Percentiles rank a stretch among this genome's conserved stretches.
These are phyloP conservation scores for Cyclophora punctaria DNA, from an alignment of 2,888 invertebrate genomes.

Conservation along the genomic window DNA sequence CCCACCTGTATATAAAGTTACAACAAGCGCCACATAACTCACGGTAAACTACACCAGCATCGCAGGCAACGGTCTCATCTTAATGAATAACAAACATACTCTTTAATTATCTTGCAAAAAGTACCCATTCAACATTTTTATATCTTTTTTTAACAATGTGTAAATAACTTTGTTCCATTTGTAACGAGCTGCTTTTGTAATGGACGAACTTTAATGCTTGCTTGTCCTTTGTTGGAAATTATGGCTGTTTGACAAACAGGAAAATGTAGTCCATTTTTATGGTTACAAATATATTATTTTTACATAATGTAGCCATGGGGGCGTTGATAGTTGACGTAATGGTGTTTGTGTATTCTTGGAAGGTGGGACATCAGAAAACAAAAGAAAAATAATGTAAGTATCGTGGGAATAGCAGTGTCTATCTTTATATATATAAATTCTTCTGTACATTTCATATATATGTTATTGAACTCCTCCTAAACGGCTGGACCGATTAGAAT, in stretches of 20 bases:
- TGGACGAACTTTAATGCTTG: constrained; percentile 9
- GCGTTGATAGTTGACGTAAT: too few relatives aligned
- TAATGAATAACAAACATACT: constrained; percentile 33
- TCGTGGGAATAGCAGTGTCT: too few relatives aligned
- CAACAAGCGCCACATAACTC: too few relatives aligned
- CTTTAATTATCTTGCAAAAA: constrained; percentile 20
- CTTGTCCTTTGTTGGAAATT: constrained; percentile 4
- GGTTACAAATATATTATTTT: neutral
- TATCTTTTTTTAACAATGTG: constrained; percentile 9
- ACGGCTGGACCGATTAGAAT: too few relatives aligned
- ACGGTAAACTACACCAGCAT: too few relatives aligned
- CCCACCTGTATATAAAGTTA: too few relatives aligned
- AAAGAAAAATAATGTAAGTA: too few relatives aligned
- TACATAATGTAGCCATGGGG: neutral
- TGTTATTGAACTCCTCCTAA: too few relatives aligned
- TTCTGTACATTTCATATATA: too few relatives aligned
- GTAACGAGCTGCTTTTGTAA: constrained; percentile 5
- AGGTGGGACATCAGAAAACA: too few relatives aligned
- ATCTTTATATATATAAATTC: too few relatives aligned
- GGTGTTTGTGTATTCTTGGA: too few relatives aligned
- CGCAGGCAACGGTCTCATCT: constrained; percentile 18
- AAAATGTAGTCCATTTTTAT: neutral
- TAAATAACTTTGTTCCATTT: constrained; percentile 8
- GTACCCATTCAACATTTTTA: constrained; percentile 7
- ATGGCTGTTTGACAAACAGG: constrained; percentile 3